Evolutionary conservation across 1,140 invertebrate genomes (phyloP).

Genomic region (Bombus huntii): DNA sequence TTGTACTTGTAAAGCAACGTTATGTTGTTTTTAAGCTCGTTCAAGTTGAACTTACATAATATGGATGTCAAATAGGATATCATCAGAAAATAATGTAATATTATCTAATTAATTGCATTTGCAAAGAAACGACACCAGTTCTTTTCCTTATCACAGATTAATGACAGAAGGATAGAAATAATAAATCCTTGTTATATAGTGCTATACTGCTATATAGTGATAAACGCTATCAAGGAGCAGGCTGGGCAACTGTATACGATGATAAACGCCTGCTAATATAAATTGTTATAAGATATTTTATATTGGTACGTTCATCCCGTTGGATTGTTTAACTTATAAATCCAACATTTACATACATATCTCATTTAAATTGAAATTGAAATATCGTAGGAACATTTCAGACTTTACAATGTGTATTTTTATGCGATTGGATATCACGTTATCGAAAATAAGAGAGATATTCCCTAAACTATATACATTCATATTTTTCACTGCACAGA

Average conservation of each 20-base stretch:
- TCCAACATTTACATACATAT: background rate
- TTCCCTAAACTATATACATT: background rate
- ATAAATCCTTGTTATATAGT: background rate
- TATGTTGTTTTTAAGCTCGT: background rate
- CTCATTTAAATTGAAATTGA: background rate
- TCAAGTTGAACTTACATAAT: background rate
- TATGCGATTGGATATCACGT: background rate
- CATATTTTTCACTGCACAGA: background rate
- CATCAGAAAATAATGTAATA: background rate
- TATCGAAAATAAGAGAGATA: background rate
- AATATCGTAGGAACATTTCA: background rate
- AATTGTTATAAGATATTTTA: background rate
- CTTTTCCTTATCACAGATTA: constrained; percentile 34
- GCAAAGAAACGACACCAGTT: background rate
- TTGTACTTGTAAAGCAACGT: background rate
- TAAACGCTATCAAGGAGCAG: constrained; percentile 21
- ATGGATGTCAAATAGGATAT: too few species aligned
- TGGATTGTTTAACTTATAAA: background rate
- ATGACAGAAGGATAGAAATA: constrained; percentile 36
- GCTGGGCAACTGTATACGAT: constrained; percentile 4
- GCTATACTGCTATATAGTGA: constrained; percentile 8
- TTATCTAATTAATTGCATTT: background rate
- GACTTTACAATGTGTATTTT: background rate
- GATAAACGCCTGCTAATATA: background rate
- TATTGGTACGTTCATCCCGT: background rate